These are phyloP conservation scores for Chionis minor DNA, from an alignment of 2,113 vertebrate genomes.

Conservation along the genomic window DNA sequence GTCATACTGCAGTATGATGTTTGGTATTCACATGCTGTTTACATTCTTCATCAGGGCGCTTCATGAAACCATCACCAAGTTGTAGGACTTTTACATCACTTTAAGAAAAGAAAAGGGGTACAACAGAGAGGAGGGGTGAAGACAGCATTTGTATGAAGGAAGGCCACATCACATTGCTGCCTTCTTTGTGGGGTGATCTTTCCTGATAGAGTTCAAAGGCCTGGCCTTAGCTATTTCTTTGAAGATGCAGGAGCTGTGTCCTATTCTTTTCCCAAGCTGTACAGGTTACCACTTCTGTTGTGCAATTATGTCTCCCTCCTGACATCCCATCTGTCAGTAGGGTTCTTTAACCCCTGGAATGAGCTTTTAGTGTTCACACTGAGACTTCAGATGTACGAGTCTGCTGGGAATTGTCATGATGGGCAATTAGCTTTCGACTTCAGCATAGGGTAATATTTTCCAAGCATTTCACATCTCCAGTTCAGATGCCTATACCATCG, in stretches of 20 bases:
- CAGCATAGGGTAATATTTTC: not conserved
- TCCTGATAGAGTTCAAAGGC: constrained; percentile 12
- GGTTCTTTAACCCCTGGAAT: constrained; percentile 4
- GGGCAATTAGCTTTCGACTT: not conserved
- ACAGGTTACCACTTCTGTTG: not conserved
- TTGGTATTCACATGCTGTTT: not conserved
- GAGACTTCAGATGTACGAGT: not conserved
- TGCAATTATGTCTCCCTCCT: constrained; percentile 12
- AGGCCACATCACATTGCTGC: not conserved
- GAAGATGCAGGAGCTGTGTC: not conserved
- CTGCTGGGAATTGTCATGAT: not conserved
- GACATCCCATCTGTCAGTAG: not conserved
- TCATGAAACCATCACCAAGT: not conserved
- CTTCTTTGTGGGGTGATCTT: not conserved
- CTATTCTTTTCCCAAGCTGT: not conserved
- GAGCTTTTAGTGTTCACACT: not conserved
- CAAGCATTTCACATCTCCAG: not conserved
- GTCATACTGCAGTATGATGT: not conserved
- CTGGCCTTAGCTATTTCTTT: not conserved
- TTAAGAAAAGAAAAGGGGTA: not conserved
- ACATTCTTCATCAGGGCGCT: not conserved
- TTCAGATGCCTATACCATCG: not conserved
- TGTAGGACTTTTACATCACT: not conserved
- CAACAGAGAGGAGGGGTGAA: not conserved
- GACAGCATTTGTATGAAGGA: not conserved